Evolutionary conservation across 2,797 vertebrate species (phyloP).

Genomic region (Hemibagrus guttatus): DNA sequence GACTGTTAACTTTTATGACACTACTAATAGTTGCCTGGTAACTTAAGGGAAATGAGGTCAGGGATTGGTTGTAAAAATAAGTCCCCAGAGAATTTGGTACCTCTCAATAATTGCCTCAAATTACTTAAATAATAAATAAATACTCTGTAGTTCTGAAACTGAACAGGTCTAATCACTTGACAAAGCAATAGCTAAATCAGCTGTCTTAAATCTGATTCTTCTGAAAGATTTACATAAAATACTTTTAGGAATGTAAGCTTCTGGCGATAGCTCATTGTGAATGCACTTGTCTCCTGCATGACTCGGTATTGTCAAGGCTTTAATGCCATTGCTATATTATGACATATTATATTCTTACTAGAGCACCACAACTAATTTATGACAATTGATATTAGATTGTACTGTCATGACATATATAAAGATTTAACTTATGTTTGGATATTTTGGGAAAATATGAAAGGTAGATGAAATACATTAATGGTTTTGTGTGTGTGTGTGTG

Average conservation of each 20-base stretch:
- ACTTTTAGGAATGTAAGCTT: not conserved
- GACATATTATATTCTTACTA: not conserved
- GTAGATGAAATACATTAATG: too few relatives aligned
- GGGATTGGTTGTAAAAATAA: not conserved
- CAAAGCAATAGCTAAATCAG: not conserved
- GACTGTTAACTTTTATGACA: slow-evolving; percentile 47
- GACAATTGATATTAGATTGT: not conserved
- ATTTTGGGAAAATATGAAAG: not conserved
- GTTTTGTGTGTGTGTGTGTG: not conserved
- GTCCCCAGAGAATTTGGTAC: not conserved
- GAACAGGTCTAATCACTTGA: not conserved
- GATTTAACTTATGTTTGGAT: not conserved
- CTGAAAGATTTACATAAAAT: too few relatives aligned
- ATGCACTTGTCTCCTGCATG: not conserved
- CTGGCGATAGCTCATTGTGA: not conserved
- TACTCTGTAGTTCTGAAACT: not conserved
- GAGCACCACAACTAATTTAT: not conserved
- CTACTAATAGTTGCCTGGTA: not conserved
- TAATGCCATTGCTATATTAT: not conserved
- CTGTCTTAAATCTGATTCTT: not conserved
- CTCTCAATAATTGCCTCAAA: not conserved
- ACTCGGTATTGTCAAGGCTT: not conserved
- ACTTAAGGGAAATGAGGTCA: not conserved
- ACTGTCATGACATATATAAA: not conserved
- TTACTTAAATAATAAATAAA: slow-evolving; percentile 3